phyloP scores from a whole-genome alignment of 2,797 vertebrate species.

The Babyrousa celebensis region DNA sequence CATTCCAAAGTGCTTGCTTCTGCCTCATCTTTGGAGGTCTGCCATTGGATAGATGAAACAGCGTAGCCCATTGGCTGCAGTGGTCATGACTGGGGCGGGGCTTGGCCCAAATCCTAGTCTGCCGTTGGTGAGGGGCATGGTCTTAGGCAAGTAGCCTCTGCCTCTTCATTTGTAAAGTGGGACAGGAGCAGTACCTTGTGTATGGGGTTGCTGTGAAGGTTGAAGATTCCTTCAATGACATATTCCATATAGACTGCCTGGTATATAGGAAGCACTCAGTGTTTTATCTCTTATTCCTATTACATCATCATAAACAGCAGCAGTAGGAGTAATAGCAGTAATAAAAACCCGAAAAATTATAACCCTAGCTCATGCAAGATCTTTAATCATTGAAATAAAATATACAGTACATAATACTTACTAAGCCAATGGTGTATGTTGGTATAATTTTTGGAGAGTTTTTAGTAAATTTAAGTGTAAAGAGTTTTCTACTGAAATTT shows the following conservation, averaged over 20 bases:
- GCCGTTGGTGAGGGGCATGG: neutral
- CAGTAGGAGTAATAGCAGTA: neutral
- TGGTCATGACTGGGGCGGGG: neutral
- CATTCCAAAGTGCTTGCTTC: neutral
- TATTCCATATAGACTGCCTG: neutral
- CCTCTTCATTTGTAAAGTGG: neutral
- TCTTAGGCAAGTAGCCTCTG: neutral
- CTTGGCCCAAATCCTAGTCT: neutral
- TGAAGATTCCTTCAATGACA: neutral
- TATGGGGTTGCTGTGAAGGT: neutral
- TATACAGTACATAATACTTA: neutral
- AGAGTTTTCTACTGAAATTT: constrained; percentile 24
- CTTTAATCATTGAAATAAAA: constrained; percentile 35
- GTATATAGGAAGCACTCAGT: neutral
- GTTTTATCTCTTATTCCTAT: neutral
- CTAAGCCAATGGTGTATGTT: neutral
- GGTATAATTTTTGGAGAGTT: constrained; percentile 54
- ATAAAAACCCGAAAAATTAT: neutral
- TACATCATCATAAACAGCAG: neutral
- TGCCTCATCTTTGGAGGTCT: neutral
- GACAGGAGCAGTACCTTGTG: neutral
- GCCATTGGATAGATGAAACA: neutral
- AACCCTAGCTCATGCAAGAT: neutral
- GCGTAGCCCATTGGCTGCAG: neutral
- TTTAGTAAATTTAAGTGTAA: constrained; percentile 66